Percentiles rank a stretch among this genome's conserved stretches.
Conservation (phyloP, 1,140 invertebrate genomes). For the Drosophila busckii region DNA sequence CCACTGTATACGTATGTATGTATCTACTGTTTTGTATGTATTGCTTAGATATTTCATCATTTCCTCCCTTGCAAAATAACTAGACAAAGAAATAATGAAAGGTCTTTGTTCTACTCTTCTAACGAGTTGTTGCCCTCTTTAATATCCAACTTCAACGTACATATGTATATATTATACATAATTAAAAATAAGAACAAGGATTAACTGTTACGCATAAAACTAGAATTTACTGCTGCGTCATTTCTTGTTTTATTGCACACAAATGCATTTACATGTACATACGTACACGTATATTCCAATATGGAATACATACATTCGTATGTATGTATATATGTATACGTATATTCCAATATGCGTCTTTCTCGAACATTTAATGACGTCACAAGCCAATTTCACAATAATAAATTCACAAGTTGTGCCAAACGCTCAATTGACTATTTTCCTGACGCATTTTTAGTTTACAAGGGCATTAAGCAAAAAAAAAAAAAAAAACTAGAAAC, state of each 20-base stretch:
- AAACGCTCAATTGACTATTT: no score
- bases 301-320: slow-evolving; percentile 4
- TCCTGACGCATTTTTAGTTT: slow-evolving; percentile 1
- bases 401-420: slow-evolving; percentile 1
- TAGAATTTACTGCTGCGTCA: neutral
- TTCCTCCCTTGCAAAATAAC: slow-evolving; percentile 4
- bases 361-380: slow-evolving; percentile 38
- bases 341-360: no score
- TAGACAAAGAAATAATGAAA: slow-evolving; percentile 15
- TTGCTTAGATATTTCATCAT: no score
- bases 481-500: no score
- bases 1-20: neutral
- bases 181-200: neutral
- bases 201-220: slow-evolving; percentile 9
- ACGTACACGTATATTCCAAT: neutral
- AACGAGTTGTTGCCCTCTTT: slow-evolving; percentile 6
- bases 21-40: neutral
- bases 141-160: neutral
- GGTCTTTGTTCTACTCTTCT: slow-evolving; percentile 12
- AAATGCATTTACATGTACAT: neutral
- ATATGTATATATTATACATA: neutral
- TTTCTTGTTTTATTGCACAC: neutral
- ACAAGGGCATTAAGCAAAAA: no score
- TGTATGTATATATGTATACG: neutral
- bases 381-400: slow-evolving; percentile 36